Conservation (phyloP, 1,140 invertebrate genomes). For the Brachystomella parvula region DNA sequence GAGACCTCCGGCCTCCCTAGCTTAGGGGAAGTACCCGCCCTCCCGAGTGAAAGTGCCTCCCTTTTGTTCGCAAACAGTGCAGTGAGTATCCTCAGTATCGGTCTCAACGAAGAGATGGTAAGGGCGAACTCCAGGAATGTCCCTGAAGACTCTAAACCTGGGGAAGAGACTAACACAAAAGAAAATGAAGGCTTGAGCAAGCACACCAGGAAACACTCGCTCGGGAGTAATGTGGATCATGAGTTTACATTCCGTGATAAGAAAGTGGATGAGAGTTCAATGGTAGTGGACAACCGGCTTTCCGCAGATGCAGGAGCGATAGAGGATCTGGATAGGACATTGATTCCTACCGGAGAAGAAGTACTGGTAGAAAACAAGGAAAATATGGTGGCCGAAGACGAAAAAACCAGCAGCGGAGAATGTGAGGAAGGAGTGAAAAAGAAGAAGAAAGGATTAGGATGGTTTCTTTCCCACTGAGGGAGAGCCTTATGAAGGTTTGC, state of each 20-base stretch:
- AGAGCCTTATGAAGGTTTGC: background rate
- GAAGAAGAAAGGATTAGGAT: constrained; percentile 17
- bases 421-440: constrained; percentile 10
- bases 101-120: constrained; percentile 42
- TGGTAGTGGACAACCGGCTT: background rate
- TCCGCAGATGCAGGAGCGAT: background rate
- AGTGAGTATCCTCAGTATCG: constrained; percentile 56
- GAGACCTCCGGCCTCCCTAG: constrained; percentile 38
- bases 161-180: background rate
- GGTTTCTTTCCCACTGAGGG: constrained; percentile 11
- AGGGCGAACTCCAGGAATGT: constrained; percentile 21
- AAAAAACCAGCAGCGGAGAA: background rate
- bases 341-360: background rate
- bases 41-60: constrained; percentile 42
- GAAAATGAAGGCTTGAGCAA: background rate
- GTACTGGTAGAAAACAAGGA: constrained; percentile 7
- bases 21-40: constrained; percentile 30
- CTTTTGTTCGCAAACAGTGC: constrained; percentile 81
- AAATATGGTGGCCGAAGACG: background rate
- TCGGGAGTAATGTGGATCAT: constrained; percentile 14
- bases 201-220: constrained; percentile 23
- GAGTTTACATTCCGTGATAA: constrained; percentile 4
- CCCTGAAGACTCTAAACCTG: background rate
- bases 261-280: background rate
- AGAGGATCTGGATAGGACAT: constrained; percentile 9